Percentiles rank a stretch among this genome's conserved stretches.
These are phyloP conservation scores for Cheilosia soror DNA, from an alignment of 2,888 invertebrate genomes.

Conservation along the genomic window DNA sequence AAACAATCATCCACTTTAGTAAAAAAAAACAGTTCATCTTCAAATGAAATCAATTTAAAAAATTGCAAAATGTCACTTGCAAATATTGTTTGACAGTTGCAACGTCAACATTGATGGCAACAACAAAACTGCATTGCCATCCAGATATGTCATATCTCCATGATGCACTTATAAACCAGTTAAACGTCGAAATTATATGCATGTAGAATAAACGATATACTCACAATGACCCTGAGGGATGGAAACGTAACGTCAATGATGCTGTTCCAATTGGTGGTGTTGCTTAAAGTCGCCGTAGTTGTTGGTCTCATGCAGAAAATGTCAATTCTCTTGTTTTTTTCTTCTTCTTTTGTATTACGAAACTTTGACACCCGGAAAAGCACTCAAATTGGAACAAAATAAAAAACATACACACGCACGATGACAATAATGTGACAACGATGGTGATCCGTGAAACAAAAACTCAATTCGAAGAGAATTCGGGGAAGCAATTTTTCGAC, in stretches of 20 bases:
- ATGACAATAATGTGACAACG: not conserved
- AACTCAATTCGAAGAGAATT: constrained; percentile 35
- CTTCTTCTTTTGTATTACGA: constrained; percentile 9
- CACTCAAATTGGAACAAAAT: constrained; percentile 16
- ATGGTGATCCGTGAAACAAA: constrained; percentile 13
- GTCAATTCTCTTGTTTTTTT: constrained; percentile 1
- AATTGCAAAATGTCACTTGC: constrained; percentile 3
- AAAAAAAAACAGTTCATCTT: not conserved
- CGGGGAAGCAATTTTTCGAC: constrained; percentile 18
- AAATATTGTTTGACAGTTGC: constrained; percentile 19
- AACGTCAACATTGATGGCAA: constrained; percentile 10
- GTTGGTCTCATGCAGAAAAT: constrained; percentile 15
- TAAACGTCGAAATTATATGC: not conserved
- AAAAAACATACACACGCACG: constrained; percentile 23
- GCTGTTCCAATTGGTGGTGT: constrained; percentile 6
- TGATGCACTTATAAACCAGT: constrained; percentile 36
- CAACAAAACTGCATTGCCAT: constrained; percentile 11
- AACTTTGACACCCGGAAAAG: constrained; percentile 36
- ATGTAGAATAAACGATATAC: constrained; percentile 2
- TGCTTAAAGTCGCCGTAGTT: not conserved
- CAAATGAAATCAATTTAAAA: not conserved
- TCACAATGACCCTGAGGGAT: constrained; percentile 57
- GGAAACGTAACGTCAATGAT: constrained; percentile 70
- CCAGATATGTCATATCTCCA: constrained; percentile 32
- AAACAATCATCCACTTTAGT: not conserved